Percentiles rank a stretch among this genome's conserved stretches.
These are phyloP conservation scores for Ostrea edulis DNA, from an alignment of 1,140 invertebrate genomes.

Conservation along the genomic window DNA sequence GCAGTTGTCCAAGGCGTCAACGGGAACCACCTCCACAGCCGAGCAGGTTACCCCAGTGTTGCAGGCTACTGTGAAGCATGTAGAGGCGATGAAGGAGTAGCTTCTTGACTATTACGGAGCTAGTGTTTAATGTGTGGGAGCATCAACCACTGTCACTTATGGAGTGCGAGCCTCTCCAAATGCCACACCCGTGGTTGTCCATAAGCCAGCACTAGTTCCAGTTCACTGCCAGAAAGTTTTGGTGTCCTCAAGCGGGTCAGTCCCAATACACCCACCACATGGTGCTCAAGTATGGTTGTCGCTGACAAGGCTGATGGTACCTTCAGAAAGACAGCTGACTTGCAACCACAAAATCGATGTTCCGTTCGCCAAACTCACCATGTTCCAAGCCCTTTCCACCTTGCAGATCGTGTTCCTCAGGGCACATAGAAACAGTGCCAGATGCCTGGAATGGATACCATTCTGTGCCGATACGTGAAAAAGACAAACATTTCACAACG, in stretches of 20 bases:
- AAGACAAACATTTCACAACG: conserved; percentile 58
- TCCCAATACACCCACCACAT: too few species aligned
- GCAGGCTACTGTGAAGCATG: conserved; percentile 45
- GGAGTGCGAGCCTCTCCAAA: conserved; percentile 52
- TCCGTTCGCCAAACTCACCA: conserved; percentile 47
- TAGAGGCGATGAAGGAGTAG: conserved; percentile 45
- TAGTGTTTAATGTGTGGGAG: conserved; percentile 57
- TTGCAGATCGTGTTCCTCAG: conserved; percentile 37
- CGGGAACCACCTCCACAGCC: too few species aligned
- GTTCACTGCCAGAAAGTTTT: conserved; percentile 49
- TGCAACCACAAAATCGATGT: too few species aligned
- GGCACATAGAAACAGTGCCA: conserved; percentile 47
- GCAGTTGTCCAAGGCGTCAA: too few species aligned
- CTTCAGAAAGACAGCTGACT: too few species aligned
- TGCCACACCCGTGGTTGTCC: conserved; percentile 49
- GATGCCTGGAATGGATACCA: too few species aligned
- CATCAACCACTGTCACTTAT: conserved; percentile 56
- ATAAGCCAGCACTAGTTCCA: conserved; percentile 52
- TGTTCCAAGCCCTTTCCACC: conserved; percentile 45
- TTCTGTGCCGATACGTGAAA: conserved; percentile 54
- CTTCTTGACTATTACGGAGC: conserved; percentile 53
- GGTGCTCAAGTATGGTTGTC: too few species aligned
- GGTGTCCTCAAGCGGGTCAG: too few species aligned
- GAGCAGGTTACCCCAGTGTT: conserved; percentile 9
- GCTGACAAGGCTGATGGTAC: too few species aligned